A percentile compares a stretch with the other conserved stretches of the same genome.
phyloP scores from a whole-genome alignment of 2,113 vertebrate genomes.

The Engraulis encrasicolus region DNA sequence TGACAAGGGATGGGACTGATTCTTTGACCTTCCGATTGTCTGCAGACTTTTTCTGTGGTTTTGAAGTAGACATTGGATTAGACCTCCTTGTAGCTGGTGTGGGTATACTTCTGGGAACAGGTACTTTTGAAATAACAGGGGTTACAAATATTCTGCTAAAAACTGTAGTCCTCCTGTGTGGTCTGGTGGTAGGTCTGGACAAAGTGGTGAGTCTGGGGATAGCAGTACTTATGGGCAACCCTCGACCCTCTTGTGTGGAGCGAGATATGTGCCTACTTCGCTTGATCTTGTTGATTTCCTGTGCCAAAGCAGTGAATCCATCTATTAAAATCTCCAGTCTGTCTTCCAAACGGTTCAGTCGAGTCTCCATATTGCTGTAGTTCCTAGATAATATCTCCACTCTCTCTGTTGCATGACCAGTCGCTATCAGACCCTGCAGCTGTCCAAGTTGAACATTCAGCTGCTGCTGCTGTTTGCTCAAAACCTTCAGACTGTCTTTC shows the following conservation, averaged over 20 bases:
- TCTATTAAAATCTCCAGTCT: conserved; percentile 74
- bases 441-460: conserved; percentile 64
- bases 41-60: conserved; percentile 31
- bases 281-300: conserved; percentile 74
- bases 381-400: conserved; percentile 57
- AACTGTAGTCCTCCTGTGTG: conserved; percentile 46
- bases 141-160: background rate
- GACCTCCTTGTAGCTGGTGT: conserved; percentile 23
- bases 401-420: conserved; percentile 51
- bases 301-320: conserved; percentile 71
- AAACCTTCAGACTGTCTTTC: conserved; percentile 62
- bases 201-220: conserved; percentile 23
- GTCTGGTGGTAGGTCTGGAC: conserved; percentile 36
- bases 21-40: background rate
- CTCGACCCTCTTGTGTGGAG: conserved; percentile 46
- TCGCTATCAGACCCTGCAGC: conserved; percentile 43
- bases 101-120: conserved; percentile 53
- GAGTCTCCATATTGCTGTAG: conserved; percentile 64
- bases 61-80: conserved; percentile 31
- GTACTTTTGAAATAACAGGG: background rate
- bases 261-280: conserved; percentile 50
- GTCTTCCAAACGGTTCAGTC: conserved; percentile 65
- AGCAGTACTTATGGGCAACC: conserved; percentile 35
- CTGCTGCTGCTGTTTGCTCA: conserved; percentile 59
- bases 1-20: background rate